phyloP scores from a whole-genome alignment of 2,113 vertebrate genomes.

The Odontesthes bonariensis region DNA sequence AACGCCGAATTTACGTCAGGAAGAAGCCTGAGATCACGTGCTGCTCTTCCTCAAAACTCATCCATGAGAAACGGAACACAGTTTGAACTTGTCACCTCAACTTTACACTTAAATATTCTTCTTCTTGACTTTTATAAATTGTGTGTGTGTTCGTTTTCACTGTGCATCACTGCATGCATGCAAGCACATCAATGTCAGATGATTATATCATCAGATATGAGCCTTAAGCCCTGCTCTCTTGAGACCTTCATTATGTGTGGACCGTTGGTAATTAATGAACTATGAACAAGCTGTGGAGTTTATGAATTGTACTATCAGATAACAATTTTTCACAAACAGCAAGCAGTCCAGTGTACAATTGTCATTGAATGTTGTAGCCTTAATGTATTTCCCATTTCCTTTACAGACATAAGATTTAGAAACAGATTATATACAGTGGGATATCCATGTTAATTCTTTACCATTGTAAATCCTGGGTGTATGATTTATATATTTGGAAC shows the following conservation, averaged over 20 bases:
- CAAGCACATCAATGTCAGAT: neutral
- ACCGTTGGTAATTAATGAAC: conserved; percentile 62
- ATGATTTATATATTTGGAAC: neutral
- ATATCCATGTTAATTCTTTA: neutral
- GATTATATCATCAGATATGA: conserved; percentile 27
- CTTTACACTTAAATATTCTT: too few species aligned
- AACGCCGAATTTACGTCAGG: too few species aligned
- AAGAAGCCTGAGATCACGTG: too few species aligned
- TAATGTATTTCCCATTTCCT: neutral
- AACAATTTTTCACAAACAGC: conserved; percentile 4
- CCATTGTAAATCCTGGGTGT: neutral
- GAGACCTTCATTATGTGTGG: conserved; percentile 50
- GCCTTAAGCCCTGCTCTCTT: conserved; percentile 47
- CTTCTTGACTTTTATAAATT: neutral
- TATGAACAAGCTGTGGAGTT: conserved; percentile 36
- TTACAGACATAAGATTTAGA: neutral
- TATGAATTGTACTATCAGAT: conserved; percentile 22
- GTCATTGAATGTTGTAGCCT: conserved; percentile 7
- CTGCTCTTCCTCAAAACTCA: too few species aligned
- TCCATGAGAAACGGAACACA: too few species aligned
- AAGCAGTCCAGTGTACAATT: neutral
- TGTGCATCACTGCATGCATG: neutral
- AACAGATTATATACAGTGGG: neutral
- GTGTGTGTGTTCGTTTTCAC: neutral
- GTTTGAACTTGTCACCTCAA: too few species aligned